These are phyloP conservation scores for Hirtodrosophila histrioides DNA, from an alignment of 2,888 invertebrate species.

Conservation along the genomic window DNA sequence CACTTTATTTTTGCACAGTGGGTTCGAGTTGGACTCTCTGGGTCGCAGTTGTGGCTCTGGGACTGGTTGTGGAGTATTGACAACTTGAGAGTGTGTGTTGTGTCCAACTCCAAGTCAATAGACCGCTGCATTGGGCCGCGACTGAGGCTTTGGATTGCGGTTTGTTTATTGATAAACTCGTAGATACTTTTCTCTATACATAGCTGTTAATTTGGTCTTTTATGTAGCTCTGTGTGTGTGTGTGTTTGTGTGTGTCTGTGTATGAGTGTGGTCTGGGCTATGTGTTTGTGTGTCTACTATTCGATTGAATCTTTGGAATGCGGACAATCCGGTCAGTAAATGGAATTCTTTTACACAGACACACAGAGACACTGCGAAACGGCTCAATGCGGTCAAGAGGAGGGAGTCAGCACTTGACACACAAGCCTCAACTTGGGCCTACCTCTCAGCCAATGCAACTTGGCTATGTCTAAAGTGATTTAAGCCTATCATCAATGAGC, in stretches of 20 bases:
- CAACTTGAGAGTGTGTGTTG: slow-evolving; percentile 33
- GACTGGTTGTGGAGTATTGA: slow-evolving; percentile 60
- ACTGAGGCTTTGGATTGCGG: slow-evolving; percentile 60
- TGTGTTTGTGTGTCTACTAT: slow-evolving; percentile 55
- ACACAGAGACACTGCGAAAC: slow-evolving; percentile 49
- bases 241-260: slow-evolving; percentile 25
- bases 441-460: slow-evolving; percentile 2
- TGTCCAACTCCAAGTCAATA: slow-evolving; percentile 43
- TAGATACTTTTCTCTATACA: slow-evolving; percentile 62
- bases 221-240: slow-evolving; percentile 48
- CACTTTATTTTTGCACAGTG: slow-evolving; percentile 42
- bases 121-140: slow-evolving; percentile 56
- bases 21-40: slow-evolving; percentile 46
- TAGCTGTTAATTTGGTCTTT: slow-evolving; percentile 80
- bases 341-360: slow-evolving; percentile 78
- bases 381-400: slow-evolving; percentile 66
- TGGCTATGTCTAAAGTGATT: slow-evolving; percentile 27
- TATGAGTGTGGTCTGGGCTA: slow-evolving; percentile 19
- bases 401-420: slow-evolving; percentile 65
- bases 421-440: slow-evolving; percentile 24
- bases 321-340: slow-evolving; percentile 82
- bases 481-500: slow-evolving; percentile 38
- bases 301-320: slow-evolving; percentile 80
- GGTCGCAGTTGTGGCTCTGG: slow-evolving; percentile 26
- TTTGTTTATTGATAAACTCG: slow-evolving; percentile 76